A percentile compares a stretch with the other conserved stretches of the same genome.
Evolutionary conservation across 2,888 invertebrate genomes (phyloP).

Genomic region (Pterobdella sp.): DNA sequence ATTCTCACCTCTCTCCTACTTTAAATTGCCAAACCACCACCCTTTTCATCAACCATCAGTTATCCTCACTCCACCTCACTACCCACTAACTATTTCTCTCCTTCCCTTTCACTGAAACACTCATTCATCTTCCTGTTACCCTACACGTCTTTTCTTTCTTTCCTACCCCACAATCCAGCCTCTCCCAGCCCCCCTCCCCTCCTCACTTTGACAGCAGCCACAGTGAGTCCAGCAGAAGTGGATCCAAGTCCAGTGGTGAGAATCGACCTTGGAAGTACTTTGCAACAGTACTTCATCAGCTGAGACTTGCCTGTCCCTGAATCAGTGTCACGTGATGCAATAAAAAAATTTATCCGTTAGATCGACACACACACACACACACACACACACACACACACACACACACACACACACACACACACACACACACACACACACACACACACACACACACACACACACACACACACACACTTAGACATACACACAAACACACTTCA

Average conservation of each 20-base stretch:
- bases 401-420: no score
- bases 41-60: no score
- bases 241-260: conserved; percentile 78
- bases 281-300: conserved; percentile 65
- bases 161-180: conserved; percentile 80
- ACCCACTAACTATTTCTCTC: no score
- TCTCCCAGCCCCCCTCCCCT: conserved; percentile 71
- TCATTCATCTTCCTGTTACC: not conserved
- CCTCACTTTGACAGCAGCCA: conserved; percentile 69
- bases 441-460: not conserved
- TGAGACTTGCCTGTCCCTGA: conserved; percentile 83
- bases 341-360: not conserved
- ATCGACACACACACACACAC: not conserved
- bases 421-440: no score
- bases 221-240: conserved; percentile 78
- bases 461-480: not conserved
- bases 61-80: no score
- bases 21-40: not conserved
- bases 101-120: no score
- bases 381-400: conserved; percentile 8
- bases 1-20: not conserved
- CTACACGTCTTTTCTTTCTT: not conserved
- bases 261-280: conserved; percentile 66
- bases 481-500: no score
- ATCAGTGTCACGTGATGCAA: no score